Evolutionary conservation across 2,113 vertebrate species (phyloP).

Genomic region (Cnemophilus loriae): DNA sequence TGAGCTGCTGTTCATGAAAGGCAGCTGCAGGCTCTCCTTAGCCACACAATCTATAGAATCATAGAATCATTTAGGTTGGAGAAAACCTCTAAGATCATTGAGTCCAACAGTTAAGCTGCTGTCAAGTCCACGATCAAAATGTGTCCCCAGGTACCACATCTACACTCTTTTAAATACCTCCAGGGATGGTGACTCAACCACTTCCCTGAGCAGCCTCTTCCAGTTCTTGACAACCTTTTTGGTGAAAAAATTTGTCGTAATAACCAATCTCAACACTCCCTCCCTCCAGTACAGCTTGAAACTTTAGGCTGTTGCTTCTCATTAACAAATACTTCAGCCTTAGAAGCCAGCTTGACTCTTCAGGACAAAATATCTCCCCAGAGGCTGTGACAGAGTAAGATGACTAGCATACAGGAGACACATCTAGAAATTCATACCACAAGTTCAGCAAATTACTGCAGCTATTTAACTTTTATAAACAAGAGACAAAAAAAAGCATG

Average conservation of each 20-base stretch:
- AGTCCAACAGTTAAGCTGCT: background rate
- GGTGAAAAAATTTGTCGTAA: background rate
- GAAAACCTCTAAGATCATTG: background rate
- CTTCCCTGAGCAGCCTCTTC: background rate
- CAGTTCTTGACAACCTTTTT: background rate
- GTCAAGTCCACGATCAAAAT: background rate
- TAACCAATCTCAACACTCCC: background rate
- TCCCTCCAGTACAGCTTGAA: background rate
- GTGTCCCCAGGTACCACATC: too few relatives aligned
- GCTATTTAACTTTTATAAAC: background rate
- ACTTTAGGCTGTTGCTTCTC: background rate
- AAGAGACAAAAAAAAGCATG: background rate
- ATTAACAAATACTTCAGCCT: background rate
- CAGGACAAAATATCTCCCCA: background rate
- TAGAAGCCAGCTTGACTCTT: background rate
- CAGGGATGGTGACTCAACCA: background rate
- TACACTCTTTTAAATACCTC: background rate
- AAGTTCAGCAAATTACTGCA: background rate
- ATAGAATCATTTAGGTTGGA: background rate
- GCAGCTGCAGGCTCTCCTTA: background rate
- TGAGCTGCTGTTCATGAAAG: background rate
- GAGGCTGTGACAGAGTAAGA: background rate
- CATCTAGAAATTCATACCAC: background rate
- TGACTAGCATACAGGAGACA: rapidly evolving
- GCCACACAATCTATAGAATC: background rate